A percentile compares a stretch with the other conserved stretches of the same genome.
Evolutionary conservation across 2,888 invertebrate genomes (phyloP).

Genomic region (Furcula furcula): DNA sequence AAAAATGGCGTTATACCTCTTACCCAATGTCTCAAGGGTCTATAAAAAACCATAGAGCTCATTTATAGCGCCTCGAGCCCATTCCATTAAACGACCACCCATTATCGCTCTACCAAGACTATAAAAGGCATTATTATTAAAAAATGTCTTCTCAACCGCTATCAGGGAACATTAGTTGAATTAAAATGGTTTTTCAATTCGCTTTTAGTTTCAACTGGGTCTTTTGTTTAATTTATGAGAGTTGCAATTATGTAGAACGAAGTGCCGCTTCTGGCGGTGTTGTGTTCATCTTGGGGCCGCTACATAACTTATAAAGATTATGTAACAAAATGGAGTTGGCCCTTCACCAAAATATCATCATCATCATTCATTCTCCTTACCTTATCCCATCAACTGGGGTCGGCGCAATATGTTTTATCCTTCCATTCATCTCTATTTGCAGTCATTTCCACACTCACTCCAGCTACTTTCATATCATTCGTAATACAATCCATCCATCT

Average conservation of each 20-base stretch:
- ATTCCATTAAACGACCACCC: neutral
- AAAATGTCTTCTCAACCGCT: slow-evolving; percentile 1
- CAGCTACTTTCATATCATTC: too few species aligned
- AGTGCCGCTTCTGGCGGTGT: neutral
- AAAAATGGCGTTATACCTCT: neutral
- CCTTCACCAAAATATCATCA: too few species aligned
- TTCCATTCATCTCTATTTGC: too few species aligned
- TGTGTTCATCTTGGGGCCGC: neutral
- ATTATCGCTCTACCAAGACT: neutral
- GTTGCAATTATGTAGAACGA: slow-evolving; percentile 13
- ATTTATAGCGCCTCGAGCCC: neutral
- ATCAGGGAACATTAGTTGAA: slow-evolving; percentile 3
- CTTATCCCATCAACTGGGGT: too few species aligned
- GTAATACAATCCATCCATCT: too few species aligned
- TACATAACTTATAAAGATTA: too few species aligned
- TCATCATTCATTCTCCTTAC: too few species aligned
- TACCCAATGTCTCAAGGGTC: neutral
- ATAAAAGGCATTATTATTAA: slow-evolving; percentile 1
- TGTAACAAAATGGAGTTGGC: too few species aligned
- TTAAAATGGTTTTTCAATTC: slow-evolving; percentile 14
- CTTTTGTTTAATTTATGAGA: slow-evolving; percentile 19
- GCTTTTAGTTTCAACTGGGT: slow-evolving; percentile 6
- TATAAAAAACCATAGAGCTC: neutral
- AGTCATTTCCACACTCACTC: too few species aligned
- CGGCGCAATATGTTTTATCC: too few species aligned